These are phyloP conservation scores for Lagocephalus sceleratus DNA, from an alignment of 2,797 vertebrate genomes.

Conservation along the genomic window DNA sequence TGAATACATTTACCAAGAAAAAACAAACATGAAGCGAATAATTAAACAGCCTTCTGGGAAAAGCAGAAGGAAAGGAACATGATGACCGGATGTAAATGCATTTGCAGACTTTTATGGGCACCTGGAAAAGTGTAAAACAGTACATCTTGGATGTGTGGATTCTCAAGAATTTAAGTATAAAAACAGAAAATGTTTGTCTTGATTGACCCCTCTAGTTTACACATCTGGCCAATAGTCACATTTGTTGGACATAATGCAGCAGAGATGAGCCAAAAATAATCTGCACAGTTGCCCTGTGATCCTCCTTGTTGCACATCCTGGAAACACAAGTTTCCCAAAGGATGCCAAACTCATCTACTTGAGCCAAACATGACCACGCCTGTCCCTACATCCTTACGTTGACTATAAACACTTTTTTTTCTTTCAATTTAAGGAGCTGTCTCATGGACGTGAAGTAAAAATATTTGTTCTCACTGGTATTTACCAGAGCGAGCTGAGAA, in stretches of 20 bases:
- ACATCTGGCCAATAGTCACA: neutral
- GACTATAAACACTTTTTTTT: conserved; percentile 17
- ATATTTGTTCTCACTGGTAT: conserved; percentile 47
- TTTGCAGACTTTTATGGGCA: neutral
- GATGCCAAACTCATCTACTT: conserved; percentile 22
- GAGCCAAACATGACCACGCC: conserved; percentile 34
- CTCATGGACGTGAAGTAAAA: conserved; percentile 61
- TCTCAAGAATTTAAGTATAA: conserved; percentile 5
- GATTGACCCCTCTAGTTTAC: conserved; percentile 6
- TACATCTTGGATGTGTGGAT: neutral
- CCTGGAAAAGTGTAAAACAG: conserved; percentile 1
- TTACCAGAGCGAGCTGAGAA: conserved; percentile 49
- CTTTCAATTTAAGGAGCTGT: conserved; percentile 26
- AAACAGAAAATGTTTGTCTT: conserved; percentile 21
- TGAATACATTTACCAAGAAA: too few relatives aligned
- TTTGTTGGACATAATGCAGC: conserved; percentile 26
- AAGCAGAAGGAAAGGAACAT: too few relatives aligned
- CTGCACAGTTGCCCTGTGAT: conserved; percentile 9
- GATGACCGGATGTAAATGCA: too few relatives aligned
- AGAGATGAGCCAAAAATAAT: conserved; percentile 36
- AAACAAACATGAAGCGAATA: too few relatives aligned
- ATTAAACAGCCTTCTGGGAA: too few relatives aligned
- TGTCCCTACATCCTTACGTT: conserved; percentile 9
- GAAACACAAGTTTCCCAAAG: conserved; percentile 30
- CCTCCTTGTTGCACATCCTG: conserved; percentile 25